A percentile compares a stretch with the other conserved stretches of the same genome.
Evolutionary conservation across 1,140 invertebrate species (phyloP).

Genomic region (Nomia melanderi): DNA sequence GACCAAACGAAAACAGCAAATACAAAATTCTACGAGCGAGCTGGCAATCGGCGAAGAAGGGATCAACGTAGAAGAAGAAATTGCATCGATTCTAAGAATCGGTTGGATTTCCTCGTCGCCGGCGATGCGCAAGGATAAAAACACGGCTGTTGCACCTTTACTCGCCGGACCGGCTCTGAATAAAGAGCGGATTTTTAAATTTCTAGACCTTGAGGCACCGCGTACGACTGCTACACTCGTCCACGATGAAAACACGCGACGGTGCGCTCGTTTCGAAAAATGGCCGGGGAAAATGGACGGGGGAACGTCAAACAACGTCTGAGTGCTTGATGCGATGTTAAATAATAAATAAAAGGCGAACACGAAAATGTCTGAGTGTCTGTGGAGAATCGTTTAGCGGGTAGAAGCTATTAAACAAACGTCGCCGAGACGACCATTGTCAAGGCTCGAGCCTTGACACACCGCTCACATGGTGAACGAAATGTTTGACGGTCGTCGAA

Average conservation of each 20-base stretch:
- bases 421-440: slow-evolving; percentile 1
- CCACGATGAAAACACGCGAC: background rate
- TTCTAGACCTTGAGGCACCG: slow-evolving; percentile 32
- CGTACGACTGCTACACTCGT: background rate
- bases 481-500: background rate
- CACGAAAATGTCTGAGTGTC: background rate
- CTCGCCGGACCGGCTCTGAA: slow-evolving; percentile 32
- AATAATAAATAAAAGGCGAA: too few relatives aligned
- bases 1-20: too few relatives aligned
- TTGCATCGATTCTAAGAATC: background rate
- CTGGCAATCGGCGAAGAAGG: background rate
- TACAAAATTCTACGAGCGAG: too few relatives aligned
- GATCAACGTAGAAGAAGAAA: background rate
- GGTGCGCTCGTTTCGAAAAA: background rate
- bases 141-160: background rate
- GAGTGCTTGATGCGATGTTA: too few relatives aligned
- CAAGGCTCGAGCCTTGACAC: slow-evolving; percentile 45
- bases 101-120: background rate
- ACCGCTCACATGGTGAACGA: slow-evolving; percentile 1
- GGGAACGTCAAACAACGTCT: background rate
- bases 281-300: background rate
- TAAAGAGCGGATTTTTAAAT: slow-evolving; percentile 38
- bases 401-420: slow-evolving; percentile 9
- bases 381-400: background rate
- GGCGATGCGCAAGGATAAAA: background rate